Evolutionary conservation across 2,113 vertebrate genomes (phyloP).

Genomic region (Macrotis lagotis): DNA sequence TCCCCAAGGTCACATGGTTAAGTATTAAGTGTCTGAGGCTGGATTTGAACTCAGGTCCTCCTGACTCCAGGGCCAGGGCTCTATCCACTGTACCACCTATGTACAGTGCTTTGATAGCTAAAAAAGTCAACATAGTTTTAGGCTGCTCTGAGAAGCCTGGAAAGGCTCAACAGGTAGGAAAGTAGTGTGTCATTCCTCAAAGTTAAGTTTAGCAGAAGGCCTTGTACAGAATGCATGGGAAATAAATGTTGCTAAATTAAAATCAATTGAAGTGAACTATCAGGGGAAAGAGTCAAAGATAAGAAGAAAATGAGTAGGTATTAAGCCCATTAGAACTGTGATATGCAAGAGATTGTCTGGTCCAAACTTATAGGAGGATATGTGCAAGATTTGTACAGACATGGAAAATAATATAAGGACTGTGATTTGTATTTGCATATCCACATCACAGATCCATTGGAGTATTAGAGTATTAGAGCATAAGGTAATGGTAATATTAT

Average conservation of each 20-base stretch:
- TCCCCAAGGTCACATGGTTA: no score
- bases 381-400: background rate
- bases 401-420: background rate
- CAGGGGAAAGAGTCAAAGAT: background rate
- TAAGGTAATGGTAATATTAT: background rate
- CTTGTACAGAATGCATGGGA: background rate
- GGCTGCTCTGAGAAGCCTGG: background rate
- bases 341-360: background rate
- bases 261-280: background rate
- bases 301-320: background rate
- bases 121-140: background rate
- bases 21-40: no score
- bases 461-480: background rate
- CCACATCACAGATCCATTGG: background rate
- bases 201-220: background rate
- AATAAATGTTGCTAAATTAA: background rate
- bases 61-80: no score
- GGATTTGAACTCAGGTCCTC: no score
- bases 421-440: background rate
- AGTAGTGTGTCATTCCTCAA: background rate
- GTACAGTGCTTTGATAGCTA: background rate
- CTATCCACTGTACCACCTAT: no score
- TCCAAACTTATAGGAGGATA: background rate
- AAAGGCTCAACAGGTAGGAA: background rate
- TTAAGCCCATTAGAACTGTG: background rate